phyloP scores from a whole-genome alignment of 2,888 invertebrate genomes.

The Aphodius sticticus region DNA sequence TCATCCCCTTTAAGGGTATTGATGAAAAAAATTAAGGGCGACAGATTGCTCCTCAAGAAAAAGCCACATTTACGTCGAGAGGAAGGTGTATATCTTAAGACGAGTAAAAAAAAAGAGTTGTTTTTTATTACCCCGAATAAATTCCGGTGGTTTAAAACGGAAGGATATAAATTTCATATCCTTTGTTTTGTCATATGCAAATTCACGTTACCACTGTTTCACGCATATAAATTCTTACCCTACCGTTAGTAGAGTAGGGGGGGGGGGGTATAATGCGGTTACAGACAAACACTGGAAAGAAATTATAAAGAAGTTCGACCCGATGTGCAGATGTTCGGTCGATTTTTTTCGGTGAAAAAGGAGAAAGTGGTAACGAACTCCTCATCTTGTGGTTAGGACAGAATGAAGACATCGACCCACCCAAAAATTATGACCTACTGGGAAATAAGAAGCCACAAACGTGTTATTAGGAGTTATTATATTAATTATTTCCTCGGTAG shows the following conservation, averaged over 20 bases:
- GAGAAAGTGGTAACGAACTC: not conserved
- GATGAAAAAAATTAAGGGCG: not conserved
- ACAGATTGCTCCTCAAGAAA: not conserved
- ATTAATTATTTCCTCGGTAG: not conserved
- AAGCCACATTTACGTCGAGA: not conserved
- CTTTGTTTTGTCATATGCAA: slow-evolving; percentile 4
- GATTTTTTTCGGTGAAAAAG: not conserved
- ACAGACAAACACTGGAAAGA: not conserved
- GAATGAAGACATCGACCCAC: not conserved
- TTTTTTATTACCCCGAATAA: not conserved
- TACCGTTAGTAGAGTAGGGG: not conserved
- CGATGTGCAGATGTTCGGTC: not conserved
- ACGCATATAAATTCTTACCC: not conserved
- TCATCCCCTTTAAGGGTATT: not conserved
- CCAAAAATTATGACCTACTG: not conserved
- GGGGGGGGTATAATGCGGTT: too few species aligned
- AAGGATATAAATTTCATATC: not conserved
- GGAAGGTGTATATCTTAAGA: not conserved
- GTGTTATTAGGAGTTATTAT: not conserved
- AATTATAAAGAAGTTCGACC: not conserved
- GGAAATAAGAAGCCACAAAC: not conserved
- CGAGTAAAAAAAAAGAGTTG: not conserved
- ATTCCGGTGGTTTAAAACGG: not conserved
- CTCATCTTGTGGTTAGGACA: not conserved
- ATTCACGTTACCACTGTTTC: not conserved